phyloP scores from a whole-genome alignment of 2,797 vertebrate genomes.

The Malurus leucopterus region DNA sequence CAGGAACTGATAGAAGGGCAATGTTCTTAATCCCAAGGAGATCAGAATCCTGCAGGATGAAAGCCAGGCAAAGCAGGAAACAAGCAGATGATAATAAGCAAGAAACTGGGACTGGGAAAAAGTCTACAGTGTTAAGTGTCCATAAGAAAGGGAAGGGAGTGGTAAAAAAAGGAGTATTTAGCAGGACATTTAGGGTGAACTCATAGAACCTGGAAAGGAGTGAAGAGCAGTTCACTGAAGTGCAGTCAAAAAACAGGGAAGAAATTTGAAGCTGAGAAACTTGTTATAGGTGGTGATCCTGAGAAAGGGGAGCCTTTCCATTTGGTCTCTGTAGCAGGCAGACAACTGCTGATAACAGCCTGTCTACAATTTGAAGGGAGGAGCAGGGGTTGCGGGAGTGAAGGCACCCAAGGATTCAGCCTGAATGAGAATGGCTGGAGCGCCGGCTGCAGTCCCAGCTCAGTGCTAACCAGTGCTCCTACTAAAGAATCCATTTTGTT shows the following conservation, averaged over 20 bases:
- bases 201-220: neutral
- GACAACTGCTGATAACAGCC: conserved; percentile 47
- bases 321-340: conserved; percentile 43
- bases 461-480: neutral
- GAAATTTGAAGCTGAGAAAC: neutral
- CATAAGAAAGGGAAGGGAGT: neutral
- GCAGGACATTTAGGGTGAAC: neutral
- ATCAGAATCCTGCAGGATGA: neutral
- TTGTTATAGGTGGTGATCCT: conserved; percentile 33
- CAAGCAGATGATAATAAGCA: neutral
- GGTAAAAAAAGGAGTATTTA: neutral
- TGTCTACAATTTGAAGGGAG: conserved; percentile 51
- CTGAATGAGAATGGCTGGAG: conserved; percentile 56
- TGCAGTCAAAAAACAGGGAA: conserved; percentile 3
- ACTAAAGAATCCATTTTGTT: neutral
- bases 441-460: conserved; percentile 27
- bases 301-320: conserved; percentile 44
- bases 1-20: neutral
- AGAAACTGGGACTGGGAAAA: neutral
- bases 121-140: neutral
- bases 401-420: conserved; percentile 47
- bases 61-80: neutral
- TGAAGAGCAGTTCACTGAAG: neutral
- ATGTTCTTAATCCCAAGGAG: neutral
- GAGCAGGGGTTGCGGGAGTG: neutral